Evolutionary conservation across 2,797 vertebrate genomes (phyloP).

Genomic region (Periophthalmus magnuspinnatus): DNA sequence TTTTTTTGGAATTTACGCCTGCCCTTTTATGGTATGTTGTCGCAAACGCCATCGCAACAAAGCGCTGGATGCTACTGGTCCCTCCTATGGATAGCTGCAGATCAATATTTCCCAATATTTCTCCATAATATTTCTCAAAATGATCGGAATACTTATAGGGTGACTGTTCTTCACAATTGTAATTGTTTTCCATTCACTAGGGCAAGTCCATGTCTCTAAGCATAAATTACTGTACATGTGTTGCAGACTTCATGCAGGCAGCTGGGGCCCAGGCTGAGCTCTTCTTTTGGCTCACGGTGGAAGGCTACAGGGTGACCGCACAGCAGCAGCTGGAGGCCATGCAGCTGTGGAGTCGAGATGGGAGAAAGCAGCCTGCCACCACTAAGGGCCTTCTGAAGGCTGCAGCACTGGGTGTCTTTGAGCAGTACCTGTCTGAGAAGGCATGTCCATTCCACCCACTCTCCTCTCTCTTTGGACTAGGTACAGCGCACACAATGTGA

Average conservation of each 20-base stretch:
- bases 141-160: no score
- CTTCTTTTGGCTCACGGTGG: constrained; percentile 99
- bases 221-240: constrained; percentile 11
- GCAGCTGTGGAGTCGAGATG: constrained; percentile 86
- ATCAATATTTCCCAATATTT: no score
- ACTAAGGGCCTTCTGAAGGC: constrained; percentile 93
- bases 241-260: constrained; percentile 96
- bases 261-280: constrained; percentile 96
- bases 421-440: constrained; percentile 99
- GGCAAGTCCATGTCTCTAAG: no score
- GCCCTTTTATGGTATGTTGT: no score
- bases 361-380: constrained; percentile 88
- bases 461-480: neutral
- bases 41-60: no score
- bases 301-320: constrained; percentile 96
- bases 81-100: no score
- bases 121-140: no score
- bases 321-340: constrained; percentile 96
- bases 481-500: neutral
- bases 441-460: constrained; percentile 55
- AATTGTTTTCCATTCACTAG: neutral
- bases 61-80: no score
- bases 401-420: constrained; percentile 92
- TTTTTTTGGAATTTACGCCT: no score
- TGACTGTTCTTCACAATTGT: neutral